Evolutionary conservation across 2,113 vertebrate species (phyloP).

Genomic region (Oostethus manadensis): DNA sequence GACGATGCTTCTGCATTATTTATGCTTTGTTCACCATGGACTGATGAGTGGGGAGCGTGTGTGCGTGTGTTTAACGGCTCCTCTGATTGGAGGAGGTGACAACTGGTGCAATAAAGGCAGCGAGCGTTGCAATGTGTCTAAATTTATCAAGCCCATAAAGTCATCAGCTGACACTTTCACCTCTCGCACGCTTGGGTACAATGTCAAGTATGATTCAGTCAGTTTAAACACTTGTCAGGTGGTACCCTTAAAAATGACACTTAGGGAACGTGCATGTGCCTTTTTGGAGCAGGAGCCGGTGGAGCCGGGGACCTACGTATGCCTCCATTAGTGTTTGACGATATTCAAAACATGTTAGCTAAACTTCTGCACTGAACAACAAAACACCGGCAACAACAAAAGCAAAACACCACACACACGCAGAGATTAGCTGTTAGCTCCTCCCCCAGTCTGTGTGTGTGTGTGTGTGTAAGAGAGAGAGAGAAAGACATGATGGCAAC

Average conservation of each 20-base stretch:
- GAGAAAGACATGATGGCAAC: slow-evolving; percentile 74
- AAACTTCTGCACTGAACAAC: not conserved
- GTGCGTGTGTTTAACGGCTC: not conserved
- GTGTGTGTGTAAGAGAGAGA: too few species aligned
- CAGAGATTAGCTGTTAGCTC: slow-evolving; percentile 58
- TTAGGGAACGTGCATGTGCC: too few species aligned
- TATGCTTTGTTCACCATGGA: slow-evolving; percentile 62
- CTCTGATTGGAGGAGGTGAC: slow-evolving; percentile 12
- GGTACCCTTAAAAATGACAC: too few species aligned
- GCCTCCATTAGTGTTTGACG: too few species aligned
- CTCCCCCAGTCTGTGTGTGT: slow-evolving; percentile 34
- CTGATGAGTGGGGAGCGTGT: slow-evolving; percentile 37
- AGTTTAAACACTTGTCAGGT: too few species aligned
- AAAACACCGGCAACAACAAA: slow-evolving; percentile 34
- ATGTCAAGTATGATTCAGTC: not conserved
- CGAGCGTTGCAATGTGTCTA: slow-evolving; percentile 50
- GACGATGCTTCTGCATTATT: slow-evolving; percentile 69
- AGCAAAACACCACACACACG: slow-evolving; percentile 60
- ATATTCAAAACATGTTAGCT: too few species aligned
- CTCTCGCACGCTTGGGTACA: not conserved
- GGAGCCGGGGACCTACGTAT: too few species aligned
- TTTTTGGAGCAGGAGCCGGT: too few species aligned
- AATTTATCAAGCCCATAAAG: not conserved
- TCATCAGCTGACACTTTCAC: not conserved
- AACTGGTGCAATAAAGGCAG: slow-evolving; percentile 64